Percentiles rank a stretch among this genome's conserved stretches.
phyloP scores from a whole-genome alignment of 2,113 vertebrate genomes.

The Paratilapia polleni region DNA sequence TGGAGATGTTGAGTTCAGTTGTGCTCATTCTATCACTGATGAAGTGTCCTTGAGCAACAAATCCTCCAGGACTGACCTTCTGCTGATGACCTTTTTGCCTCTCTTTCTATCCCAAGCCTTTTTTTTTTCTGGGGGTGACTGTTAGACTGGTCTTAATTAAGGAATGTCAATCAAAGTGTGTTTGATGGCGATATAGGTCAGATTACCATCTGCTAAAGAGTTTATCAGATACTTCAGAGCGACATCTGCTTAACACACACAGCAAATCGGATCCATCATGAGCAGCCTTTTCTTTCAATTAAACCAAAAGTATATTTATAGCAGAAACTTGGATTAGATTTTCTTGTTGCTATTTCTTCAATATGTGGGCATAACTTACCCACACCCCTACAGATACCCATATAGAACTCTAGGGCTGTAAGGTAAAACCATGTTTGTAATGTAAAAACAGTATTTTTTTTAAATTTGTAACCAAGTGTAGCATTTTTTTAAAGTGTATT shows the following conservation, averaged over 20 bases:
- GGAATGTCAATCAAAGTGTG: slow-evolving; percentile 34
- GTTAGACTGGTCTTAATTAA: slow-evolving; percentile 50
- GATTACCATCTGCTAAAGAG: slow-evolving; percentile 53
- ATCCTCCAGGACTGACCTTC: neutral
- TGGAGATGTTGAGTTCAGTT: neutral
- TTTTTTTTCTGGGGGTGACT: neutral
- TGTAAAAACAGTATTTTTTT: too few relatives aligned
- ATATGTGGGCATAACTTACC: neutral
- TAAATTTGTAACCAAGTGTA: too few relatives aligned
- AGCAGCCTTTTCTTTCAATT: neutral
- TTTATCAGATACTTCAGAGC: slow-evolving; percentile 30
- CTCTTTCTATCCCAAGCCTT: neutral
- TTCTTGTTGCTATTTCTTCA: neutral
- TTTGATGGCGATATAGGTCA: slow-evolving; percentile 24
- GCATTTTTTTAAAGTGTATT: too few relatives aligned
- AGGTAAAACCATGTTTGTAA: neutral
- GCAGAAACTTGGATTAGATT: neutral
- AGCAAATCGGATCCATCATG: neutral
- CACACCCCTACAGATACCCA: neutral
- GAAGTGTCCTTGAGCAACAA: slow-evolving; percentile 5
- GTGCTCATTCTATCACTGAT: neutral
- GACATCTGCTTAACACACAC: neutral
- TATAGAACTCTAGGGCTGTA: neutral
- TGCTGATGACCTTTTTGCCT: neutral
- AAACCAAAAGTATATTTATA: neutral